Evolutionary conservation across 2,888 invertebrate species (phyloP), one percentile per base, ranked within the genome.

Genomic region (Polia nebulosa): DNA sequence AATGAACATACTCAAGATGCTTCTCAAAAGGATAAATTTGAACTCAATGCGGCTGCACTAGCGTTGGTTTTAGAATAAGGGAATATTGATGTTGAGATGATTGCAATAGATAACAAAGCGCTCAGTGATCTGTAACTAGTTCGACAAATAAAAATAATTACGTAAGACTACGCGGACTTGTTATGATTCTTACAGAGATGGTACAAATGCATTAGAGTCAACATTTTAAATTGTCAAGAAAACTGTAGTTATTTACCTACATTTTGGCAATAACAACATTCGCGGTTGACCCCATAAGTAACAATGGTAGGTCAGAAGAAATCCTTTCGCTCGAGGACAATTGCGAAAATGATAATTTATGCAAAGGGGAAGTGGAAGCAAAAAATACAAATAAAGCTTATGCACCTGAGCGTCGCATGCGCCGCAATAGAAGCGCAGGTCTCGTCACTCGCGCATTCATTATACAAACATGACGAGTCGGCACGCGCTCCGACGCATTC

Each of bases 281-380:
- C 11, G 49, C 2, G 17, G 36, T 44, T 64, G 51, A 72, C 66
- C 65, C 56, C 36, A 25, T 61, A 29, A 52, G 45, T 51, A 66
- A 80, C 65, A 78, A 76, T 55, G 36, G 39, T 53, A 60, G 74
- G 55, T 75, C 59, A 56, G 53, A 66, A 65, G 67, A 72, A 64
- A 75, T 74, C 60, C 78, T 85, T 88, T 81, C 77, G 73, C 60
- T 72, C 66, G 82, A 82, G 81, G 81, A 88, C 85, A 83, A 84
- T 89, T 78, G 93, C 92, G 76, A 90, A 94, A 93, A 89, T 91
- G 87, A 86, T 95, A 95, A 95, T 94, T 90, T 95, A 95, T 95
- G 94, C 95, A 95, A 95, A 94, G 95, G 95, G 95, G 94, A 95
- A 95, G 93, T 88, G 84, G 89, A 84, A 86, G 92, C 91, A 92